Evolutionary conservation across 1,140 invertebrate genomes (phyloP).

Genomic region (Stegodyphus mimosarum): DNA sequence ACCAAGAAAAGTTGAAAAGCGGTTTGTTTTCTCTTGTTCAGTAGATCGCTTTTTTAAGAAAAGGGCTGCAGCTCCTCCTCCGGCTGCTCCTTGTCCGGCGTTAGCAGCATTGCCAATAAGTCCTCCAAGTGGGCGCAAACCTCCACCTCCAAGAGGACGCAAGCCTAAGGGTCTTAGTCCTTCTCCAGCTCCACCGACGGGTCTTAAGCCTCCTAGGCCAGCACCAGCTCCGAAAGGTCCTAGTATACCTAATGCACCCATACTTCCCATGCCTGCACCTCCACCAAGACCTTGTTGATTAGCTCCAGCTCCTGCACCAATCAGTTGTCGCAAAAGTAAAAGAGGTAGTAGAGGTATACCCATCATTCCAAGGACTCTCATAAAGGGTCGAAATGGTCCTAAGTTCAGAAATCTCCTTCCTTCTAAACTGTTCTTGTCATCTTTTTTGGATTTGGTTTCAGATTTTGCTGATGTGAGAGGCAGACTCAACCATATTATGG

Average conservation of each 20-base stretch:
- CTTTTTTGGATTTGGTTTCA: not conserved
- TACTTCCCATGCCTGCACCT: slow-evolving; percentile 53
- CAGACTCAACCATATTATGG: slow-evolving; percentile 30
- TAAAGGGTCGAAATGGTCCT: slow-evolving; percentile 43
- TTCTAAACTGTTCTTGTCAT: not conserved
- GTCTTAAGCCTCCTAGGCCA: slow-evolving; percentile 31
- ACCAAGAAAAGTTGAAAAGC: slow-evolving; percentile 34
- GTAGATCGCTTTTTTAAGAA: slow-evolving; percentile 47
- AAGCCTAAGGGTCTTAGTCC: slow-evolving; percentile 33
- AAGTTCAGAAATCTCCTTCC: slow-evolving; percentile 38
- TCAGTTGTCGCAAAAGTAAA: slow-evolving; percentile 19
- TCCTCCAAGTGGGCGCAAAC: not conserved
- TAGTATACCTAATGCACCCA: slow-evolving; percentile 50
- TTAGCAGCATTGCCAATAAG: slow-evolving; percentile 17
- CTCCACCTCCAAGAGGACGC: slow-evolving; percentile 26
- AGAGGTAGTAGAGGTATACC: slow-evolving; percentile 45
- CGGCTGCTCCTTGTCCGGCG: not conserved
- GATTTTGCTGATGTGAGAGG: not conserved
- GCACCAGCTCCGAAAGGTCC: slow-evolving; percentile 52
- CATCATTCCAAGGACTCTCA: slow-evolving; percentile 57
- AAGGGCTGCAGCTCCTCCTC: not conserved
- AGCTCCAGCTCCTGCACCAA: not conserved
- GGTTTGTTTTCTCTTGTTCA: slow-evolving; percentile 10
- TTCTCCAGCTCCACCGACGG: not conserved
- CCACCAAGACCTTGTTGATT: slow-evolving; percentile 21